Evolutionary conservation across 2,797 vertebrate genomes (phyloP).

Genomic region (Pseudotriccus pelzelni): DNA sequence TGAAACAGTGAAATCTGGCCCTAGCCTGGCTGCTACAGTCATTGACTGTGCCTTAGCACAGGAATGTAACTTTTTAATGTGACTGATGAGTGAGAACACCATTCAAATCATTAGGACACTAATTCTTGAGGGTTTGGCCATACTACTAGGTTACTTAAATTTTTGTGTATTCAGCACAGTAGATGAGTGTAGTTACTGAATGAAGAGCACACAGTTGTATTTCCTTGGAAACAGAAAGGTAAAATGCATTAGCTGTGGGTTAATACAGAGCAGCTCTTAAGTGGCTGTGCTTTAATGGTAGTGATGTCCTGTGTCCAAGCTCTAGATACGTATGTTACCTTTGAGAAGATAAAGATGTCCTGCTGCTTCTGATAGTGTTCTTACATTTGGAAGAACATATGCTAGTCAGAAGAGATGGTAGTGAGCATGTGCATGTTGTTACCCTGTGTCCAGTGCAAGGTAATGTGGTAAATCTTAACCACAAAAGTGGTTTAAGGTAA

Average conservation of each 20-base stretch:
- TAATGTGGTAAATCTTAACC: background rate
- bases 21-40: background rate
- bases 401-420: background rate
- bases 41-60: accelerated
- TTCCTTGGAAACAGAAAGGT: background rate
- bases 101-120: background rate
- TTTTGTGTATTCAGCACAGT: background rate
- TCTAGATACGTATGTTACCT: background rate
- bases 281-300: background rate
- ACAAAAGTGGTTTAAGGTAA: background rate
- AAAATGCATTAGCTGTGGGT: background rate
- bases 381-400: background rate
- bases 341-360: background rate
- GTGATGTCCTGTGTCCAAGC: background rate
- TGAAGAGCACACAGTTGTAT: background rate
- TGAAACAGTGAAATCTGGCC: background rate
- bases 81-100: background rate
- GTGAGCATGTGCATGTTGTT: background rate
- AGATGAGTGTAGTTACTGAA: background rate
- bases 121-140: background rate
- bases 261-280: background rate
- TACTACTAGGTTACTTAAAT: background rate
- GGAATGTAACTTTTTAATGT: background rate
- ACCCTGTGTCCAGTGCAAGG: background rate
- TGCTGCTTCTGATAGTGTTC: background rate